Conservation (phyloP, 2,113 vertebrate species). For the Callipepla californica region DNA sequence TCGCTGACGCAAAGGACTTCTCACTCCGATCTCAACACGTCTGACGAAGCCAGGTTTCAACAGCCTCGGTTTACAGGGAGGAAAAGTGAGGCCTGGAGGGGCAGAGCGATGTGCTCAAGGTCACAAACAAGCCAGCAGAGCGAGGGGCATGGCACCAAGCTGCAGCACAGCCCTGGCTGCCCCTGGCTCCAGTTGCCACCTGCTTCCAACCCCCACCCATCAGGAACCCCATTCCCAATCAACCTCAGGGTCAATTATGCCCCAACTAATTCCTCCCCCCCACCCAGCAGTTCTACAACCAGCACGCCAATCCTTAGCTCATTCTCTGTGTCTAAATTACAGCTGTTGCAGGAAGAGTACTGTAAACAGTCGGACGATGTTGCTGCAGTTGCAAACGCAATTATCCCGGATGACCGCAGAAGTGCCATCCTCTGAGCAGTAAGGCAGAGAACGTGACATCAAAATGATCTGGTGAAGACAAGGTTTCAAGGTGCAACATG, state of each 20-base stretch:
- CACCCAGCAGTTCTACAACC: background rate
- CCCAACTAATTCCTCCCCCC: background rate
- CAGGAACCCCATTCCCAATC: background rate
- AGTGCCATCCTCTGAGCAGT: background rate
- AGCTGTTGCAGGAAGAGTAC: background rate
- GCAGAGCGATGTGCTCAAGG: rapidly evolving
- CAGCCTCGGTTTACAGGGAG: background rate
- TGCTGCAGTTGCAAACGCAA: constrained; percentile 26
- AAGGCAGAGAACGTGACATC: constrained; percentile 67
- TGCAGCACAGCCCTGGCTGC: background rate
- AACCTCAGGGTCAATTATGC: background rate
- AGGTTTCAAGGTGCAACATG: constrained; percentile 66
- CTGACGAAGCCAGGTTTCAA: background rate
- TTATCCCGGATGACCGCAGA: background rate
- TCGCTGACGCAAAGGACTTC: background rate
- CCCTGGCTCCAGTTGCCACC: background rate
- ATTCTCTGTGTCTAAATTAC: background rate
- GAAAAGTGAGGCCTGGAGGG: rapidly evolving
- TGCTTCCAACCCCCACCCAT: background rate
- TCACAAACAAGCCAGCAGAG: background rate
- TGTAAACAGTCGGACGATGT: constrained; percentile 15
- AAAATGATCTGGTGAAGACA: constrained; percentile 4
- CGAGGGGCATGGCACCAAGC: rapidly evolving
- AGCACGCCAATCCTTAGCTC: background rate
- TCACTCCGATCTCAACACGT: background rate